Base-by-base conservation (phyloP, 2,797 vertebrate genomes). In the Neopelma chrysocephalum region DNA sequence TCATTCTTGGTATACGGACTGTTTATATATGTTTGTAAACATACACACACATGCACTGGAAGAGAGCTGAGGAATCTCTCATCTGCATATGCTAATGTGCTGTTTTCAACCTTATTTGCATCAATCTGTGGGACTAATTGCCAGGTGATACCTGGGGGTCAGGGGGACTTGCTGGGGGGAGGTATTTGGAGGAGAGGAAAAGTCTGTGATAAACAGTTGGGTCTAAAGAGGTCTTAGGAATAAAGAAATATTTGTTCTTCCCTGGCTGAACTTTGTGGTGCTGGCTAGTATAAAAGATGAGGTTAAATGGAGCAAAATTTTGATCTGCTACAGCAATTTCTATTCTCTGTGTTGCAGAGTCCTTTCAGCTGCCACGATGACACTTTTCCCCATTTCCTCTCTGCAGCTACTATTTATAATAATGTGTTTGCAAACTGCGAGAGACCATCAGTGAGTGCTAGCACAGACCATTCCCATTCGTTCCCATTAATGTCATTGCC, bases 21-120 rank as follows among this genome's bases (percentile, higher is more conserved):
- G 15, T 62, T 84, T 29, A 11, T 50, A 15, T 3, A 6, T 29
- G 6, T 31, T 71, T 51, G 53, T n/a, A 47, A 53, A 57, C 0
- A 0, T 26, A 6, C 11, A 36, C 6, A 9, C 21, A 51, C 1
- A 1, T 26, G 16, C 6, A 12, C 4, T 60, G 15, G 10, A 25
- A 69, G 5, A 47, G 6, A 87, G 27, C 7, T n/a, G 42, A 79
- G 7, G 38, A 34, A 76, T 15, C 7, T 19, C 15, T 85, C 5
- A 42, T 65, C 27, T 29, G 2, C 22, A 7, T 38, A 34, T 0
- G 3, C 3, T 47, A 38, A 12, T 42, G 25, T 48, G 12, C 26
- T 66, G 38, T 25, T 76, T 82, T 65, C 27, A 51, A 3, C 15
- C 50, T 79, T 31, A 15, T 60, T 79, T 21, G 12, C 8, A 21